These are phyloP conservation scores for Entelurus aequoreus DNA, from an alignment of 2,113 vertebrate species.

Conservation along the genomic window DNA sequence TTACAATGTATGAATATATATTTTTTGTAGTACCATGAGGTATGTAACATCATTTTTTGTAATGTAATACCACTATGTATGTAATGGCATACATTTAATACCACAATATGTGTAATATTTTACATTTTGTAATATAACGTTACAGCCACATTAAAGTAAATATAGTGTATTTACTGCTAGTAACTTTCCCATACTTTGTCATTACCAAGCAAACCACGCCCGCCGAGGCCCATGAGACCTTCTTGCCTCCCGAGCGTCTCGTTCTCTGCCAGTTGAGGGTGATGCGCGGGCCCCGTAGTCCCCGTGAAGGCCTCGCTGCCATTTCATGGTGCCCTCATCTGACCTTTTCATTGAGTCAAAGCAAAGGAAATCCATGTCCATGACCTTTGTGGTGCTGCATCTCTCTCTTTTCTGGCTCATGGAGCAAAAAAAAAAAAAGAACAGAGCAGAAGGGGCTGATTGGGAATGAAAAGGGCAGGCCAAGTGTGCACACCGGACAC, in stretches of 20 bases:
- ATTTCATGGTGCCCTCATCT: slow-evolving; percentile 66
- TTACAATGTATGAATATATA: too few relatives aligned
- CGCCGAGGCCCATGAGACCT: slow-evolving; percentile 28
- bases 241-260: slow-evolving; percentile 16
- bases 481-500: slow-evolving; percentile 51
- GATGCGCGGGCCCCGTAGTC: slow-evolving; percentile 40
- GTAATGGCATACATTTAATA: too few relatives aligned
- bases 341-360: slow-evolving; percentile 74
- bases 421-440: slow-evolving; percentile 23
- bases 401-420: neutral
- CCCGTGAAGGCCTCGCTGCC: slow-evolving; percentile 56
- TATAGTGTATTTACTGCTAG: neutral
- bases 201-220: slow-evolving; percentile 8
- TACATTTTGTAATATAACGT: too few relatives aligned
- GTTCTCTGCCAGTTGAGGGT: slow-evolving; percentile 48
- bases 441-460: slow-evolving; percentile 34
- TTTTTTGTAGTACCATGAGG: too few relatives aligned
- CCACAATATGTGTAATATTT: too few relatives aligned
- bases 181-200: too few relatives aligned
- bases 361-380: slow-evolving; percentile 70
- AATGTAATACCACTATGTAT: too few relatives aligned
- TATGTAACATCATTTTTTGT: too few relatives aligned
- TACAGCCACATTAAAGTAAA: too few relatives aligned
- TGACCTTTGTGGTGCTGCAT: slow-evolving; percentile 62
- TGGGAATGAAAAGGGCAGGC: slow-evolving; percentile 68